Base-by-base conservation (phyloP, 1,140 invertebrate species). In the Coelopa frigida region DNA sequence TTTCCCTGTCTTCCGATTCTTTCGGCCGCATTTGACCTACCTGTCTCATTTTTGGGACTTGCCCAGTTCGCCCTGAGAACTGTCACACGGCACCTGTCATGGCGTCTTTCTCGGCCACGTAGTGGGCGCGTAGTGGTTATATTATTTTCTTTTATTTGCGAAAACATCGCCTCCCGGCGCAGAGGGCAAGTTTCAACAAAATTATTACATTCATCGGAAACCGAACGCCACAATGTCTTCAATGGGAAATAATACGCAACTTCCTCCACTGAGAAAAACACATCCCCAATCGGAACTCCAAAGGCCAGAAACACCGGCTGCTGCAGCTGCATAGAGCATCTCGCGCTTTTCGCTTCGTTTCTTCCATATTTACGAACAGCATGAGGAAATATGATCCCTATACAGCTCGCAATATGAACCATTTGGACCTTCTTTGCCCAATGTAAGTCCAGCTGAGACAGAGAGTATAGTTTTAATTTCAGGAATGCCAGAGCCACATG, bases 391-490 rank as follows among this genome's bases (percentile, higher is more conserved):
- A 99, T 98, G 70, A 99, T 99, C 50, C 93, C 89, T 55, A 91
- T 85, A 61, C 86, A 89, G 59, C 85, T 88, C 14, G 87, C 94
- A 49, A 99, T 94, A 64, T 99, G 97, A n/a, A 99, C 97, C 86
- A 99, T 94, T n/a, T 3, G 97, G 97, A 2, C 97, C 97, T 74
- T 99, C 96, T 73, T 99, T 99, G 38, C 97, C 97, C 10, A 99
- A 79, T 61, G 87, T 96, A 2, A 99, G 77, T 2, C 95, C 95
- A 7, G 94, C 87, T 2, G 94, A 94, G 37, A 98, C 94, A 0
- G 92, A 97, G 27, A 99, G 73, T 54, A 99, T 99, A 15, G 96
- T 99, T 77, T 99, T 99, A 53, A 99, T 98, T 82, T 99, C 96
- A 15, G 96, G 95, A 58, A 99, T 98, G 82, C 96, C 96, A 50